These are phyloP conservation scores for Dinoponera quadriceps DNA, from an alignment of 1,140 invertebrate species.

Conservation along the genomic window DNA sequence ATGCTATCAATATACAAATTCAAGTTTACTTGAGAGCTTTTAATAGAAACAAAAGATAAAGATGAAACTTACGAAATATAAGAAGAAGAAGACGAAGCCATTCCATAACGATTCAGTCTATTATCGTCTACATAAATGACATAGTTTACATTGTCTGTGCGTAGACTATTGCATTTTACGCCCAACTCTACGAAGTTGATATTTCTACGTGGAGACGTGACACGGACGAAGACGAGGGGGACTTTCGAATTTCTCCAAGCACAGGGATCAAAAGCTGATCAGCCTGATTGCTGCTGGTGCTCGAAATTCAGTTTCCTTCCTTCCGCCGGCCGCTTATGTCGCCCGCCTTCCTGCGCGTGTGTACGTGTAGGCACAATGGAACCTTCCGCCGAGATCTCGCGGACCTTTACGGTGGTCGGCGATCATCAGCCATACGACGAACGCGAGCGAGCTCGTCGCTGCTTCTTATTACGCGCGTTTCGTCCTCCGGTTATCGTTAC, in stretches of 20 bases:
- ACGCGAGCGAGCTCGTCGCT: constrained; percentile 43
- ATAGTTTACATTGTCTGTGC: no score
- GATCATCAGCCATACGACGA: constrained; percentile 26
- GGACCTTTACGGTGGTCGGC: constrained; percentile 18
- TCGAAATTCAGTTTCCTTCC: constrained; percentile 3
- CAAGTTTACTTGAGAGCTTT: no score
- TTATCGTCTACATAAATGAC: no score
- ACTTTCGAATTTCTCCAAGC: constrained; percentile 28
- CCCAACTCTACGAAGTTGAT: no score
- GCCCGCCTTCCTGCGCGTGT: background rate
- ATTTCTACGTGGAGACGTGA: no score
- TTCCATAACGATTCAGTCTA: no score
- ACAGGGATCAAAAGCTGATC: constrained; percentile 28
- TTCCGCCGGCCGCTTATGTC: background rate
- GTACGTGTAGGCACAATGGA: constrained; percentile 12
- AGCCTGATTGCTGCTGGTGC: background rate
- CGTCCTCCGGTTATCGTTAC: constrained; percentile 77
- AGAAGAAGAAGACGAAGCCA: no score
- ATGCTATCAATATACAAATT: no score
- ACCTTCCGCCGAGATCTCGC: constrained; percentile 19
- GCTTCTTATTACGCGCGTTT: constrained; percentile 75
- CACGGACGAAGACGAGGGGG: no score
- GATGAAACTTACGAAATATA: no score
- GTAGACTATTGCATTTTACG: no score
- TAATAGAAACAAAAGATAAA: no score